These are phyloP conservation scores for Anadara kagoshimensis DNA, from an alignment of 1,140 invertebrate species.

Conservation along the genomic window DNA sequence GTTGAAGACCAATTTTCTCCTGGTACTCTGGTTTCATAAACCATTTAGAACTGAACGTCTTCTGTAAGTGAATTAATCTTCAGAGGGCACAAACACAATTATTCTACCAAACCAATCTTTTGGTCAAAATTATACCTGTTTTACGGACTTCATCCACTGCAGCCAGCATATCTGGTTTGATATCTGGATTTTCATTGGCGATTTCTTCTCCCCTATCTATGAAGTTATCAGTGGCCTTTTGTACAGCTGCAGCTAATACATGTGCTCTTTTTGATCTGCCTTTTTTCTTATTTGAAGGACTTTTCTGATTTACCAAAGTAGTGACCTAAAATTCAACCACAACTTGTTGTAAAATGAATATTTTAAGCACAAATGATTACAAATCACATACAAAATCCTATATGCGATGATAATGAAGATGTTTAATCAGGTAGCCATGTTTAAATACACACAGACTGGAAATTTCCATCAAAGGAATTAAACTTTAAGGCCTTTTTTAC, in stretches of 20 bases:
- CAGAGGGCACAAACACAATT: no score
- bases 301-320: conserved; percentile 97
- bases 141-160: conserved; percentile 82
- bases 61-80: no score
- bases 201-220: conserved; percentile 91
- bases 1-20: no score
- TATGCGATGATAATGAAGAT: neutral
- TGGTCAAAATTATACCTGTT: conserved; percentile 57
- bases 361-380: neutral
- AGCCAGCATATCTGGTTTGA: conserved; percentile 95
- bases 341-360: neutral
- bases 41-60: no score
- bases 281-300: conserved; percentile 97
- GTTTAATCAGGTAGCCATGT: neutral
- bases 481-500: no score
- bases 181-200: conserved; percentile 97
- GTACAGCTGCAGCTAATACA: conserved; percentile 95
- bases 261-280: conserved; percentile 96
- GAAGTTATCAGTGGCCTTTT: conserved; percentile 97
- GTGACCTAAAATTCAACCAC: conserved; percentile 79
- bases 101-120: no score
- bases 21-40: no score
- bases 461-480: no score
- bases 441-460: neutral
- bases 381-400: neutral